Evolutionary conservation across 2,113 vertebrate species (phyloP).

Genomic region (Panthera leo): DNA sequence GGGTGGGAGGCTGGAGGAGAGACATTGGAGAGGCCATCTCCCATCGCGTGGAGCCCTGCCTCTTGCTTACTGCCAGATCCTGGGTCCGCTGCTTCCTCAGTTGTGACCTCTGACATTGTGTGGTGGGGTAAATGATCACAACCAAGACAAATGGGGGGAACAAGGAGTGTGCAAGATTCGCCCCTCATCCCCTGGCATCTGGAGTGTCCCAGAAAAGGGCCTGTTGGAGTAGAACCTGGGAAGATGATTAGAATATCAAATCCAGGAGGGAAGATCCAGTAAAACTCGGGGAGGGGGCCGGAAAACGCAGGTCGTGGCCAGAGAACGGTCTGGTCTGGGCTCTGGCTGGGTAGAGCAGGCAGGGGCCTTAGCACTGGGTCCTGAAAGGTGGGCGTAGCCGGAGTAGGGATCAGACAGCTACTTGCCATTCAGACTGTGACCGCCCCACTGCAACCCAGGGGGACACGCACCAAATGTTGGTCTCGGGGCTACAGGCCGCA

Average conservation of each 20-base stretch:
- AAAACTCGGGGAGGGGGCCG: neutral
- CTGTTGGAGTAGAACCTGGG: neutral
- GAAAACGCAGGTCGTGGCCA: neutral
- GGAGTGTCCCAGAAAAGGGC: neutral
- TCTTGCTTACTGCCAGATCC: neutral
- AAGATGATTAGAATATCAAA: neutral
- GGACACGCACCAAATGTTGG: accelerated
- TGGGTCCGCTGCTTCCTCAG: neutral
- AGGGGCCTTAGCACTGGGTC: neutral
- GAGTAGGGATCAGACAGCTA: neutral
- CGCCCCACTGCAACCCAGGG: neutral
- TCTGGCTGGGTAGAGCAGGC: neutral
- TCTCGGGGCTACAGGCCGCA: accelerated
- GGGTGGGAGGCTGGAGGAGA: neutral
- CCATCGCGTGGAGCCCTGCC: neutral
- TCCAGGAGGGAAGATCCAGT: accelerated
- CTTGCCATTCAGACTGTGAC: too few relatives aligned
- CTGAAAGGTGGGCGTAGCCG: neutral
- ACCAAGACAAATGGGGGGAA: neutral
- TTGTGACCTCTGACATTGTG: neutral
- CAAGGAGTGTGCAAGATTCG: neutral
- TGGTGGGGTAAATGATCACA: neutral
- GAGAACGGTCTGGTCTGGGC: neutral
- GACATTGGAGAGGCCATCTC: neutral
- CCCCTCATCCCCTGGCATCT: neutral